These are phyloP conservation scores for Rhabditoides inermis DNA, from an alignment of 2,888 invertebrate species.

Conservation along the genomic window DNA sequence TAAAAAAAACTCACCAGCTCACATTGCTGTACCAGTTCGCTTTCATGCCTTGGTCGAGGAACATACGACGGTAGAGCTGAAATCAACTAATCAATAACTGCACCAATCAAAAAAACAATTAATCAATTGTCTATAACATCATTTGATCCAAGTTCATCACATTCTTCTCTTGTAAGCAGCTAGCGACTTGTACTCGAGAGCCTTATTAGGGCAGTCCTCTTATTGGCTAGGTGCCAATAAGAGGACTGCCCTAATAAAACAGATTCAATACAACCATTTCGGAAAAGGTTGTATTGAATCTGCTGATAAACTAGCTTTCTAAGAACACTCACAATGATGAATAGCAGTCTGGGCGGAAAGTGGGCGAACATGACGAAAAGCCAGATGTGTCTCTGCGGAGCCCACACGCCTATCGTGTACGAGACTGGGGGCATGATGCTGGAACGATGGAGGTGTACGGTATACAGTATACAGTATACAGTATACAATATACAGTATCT, in stretches of 20 bases:
- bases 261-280: too few species aligned
- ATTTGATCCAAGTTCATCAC: not conserved
- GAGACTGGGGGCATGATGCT: conserved; percentile 47
- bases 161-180: not conserved
- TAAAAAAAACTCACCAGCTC: too few species aligned
- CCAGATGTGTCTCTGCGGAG: conserved; percentile 48
- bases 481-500: too few species aligned
- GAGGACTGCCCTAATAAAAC: not conserved
- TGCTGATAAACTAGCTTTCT: too few species aligned
- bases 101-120: not conserved
- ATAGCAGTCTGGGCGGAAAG: conserved; percentile 42
- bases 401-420: conserved; percentile 49
- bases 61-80: conserved; percentile 28
- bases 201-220: not conserved
- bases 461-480: too few species aligned
- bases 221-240: too few species aligned
- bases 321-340: conserved; percentile 30
- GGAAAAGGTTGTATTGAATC: too few species aligned
- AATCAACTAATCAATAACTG: not conserved
- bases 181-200: not conserved
- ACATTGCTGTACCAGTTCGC: conserved; percentile 18
- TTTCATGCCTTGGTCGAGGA: conserved; percentile 23
- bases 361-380: conserved; percentile 44
- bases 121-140: not conserved
- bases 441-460: too few species aligned